phyloP scores from a whole-genome alignment of 2,888 invertebrate species.

The Troides aeacus region DNA sequence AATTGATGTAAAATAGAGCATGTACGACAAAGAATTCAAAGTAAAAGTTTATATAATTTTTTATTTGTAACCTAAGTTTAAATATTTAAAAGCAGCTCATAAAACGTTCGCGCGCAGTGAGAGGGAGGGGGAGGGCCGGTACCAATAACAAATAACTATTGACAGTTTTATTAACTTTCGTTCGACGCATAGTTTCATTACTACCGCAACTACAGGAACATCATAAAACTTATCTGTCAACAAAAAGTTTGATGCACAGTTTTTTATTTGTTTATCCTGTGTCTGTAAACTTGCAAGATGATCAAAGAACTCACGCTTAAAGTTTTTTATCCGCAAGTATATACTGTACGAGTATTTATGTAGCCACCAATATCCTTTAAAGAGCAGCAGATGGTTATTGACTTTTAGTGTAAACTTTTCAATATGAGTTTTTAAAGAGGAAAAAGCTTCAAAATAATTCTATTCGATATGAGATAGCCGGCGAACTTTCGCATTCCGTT shows the following conservation, averaged over 20 bases:
- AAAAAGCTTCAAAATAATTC: constrained; percentile 23
- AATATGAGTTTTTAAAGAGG: constrained; percentile 5
- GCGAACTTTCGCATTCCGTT: constrained; percentile 41
- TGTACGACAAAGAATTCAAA: neutral
- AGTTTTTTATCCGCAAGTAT: constrained; percentile 1
- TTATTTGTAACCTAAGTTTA: constrained; percentile 7
- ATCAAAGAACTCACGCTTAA: constrained; percentile 14
- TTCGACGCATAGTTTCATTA: constrained; percentile 27
- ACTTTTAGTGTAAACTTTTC: neutral
- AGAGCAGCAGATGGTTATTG: constrained; percentile 2
- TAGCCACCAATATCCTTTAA: constrained; percentile 4
- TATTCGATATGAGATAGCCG: constrained; percentile 36
- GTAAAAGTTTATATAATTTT: neutral
- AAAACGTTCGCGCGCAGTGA: constrained; percentile 54
- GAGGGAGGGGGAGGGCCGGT: constrained; percentile 1
- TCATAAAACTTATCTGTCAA: constrained; percentile 40
- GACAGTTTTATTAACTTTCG: constrained; percentile 41
- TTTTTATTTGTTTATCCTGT: constrained; percentile 32
- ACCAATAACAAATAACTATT: constrained; percentile 37
- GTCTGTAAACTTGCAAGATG: constrained; percentile 24
- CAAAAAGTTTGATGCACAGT: constrained; percentile 34
- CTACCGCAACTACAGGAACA: constrained; percentile 31
- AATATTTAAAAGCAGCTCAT: constrained; percentile 31
- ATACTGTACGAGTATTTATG: constrained; percentile 5
- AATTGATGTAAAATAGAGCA: constrained; percentile 40